Evolutionary conservation across 2,797 vertebrate genomes (phyloP), one percentile per base, ranked within the genome.

Genomic region (Oreortyx pictus): DNA sequence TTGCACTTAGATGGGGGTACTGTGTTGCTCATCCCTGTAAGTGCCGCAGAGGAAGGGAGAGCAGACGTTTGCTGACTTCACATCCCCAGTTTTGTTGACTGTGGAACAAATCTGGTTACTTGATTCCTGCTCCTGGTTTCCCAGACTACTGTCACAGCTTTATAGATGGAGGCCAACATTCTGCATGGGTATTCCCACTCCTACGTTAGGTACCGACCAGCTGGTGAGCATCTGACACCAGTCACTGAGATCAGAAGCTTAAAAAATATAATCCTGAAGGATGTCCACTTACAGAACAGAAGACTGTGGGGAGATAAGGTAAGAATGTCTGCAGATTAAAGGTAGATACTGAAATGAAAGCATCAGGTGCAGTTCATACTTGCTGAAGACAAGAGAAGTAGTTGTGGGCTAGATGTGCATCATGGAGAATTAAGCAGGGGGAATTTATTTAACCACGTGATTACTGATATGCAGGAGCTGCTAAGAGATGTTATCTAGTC

Each of bases 361-460:
- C 5, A 16, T 33, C 20, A 59, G 37, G 25, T 86, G 47, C 14
- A 25, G 5, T 22, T 76, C 61, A 23, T 29, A 56, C 37, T 4
- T n/a, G 11, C 7, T 59, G 67, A 73, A 19, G 33, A 12, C 11
- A 14, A 61, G 71, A 43, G 59, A 15, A 33, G 16, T 2, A 10
- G 8, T 20, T 35, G 14, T 16, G 29, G 27, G 7, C 20, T 71
- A 4, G 52, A 67, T 68, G 25, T 8, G 2, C 37, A 19, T 60
- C 5, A 3, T n/a, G 13, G 27, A 65, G 6, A 31, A 3, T 31
- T 7, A n/a, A 68, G 3, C 20, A 37, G 3, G 5, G 22, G 4
- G 3, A n/a, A 41, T 16, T 13, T 0, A 7, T 22, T 16, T 14
- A n/a, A 44, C 61, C 6, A 2, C 0, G 0, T 5, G 8, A 39